Percentiles rank a stretch among this genome's conserved stretches.
phyloP scores from a whole-genome alignment of 23 tunicate genomes.

The Styela clava region DNA sequence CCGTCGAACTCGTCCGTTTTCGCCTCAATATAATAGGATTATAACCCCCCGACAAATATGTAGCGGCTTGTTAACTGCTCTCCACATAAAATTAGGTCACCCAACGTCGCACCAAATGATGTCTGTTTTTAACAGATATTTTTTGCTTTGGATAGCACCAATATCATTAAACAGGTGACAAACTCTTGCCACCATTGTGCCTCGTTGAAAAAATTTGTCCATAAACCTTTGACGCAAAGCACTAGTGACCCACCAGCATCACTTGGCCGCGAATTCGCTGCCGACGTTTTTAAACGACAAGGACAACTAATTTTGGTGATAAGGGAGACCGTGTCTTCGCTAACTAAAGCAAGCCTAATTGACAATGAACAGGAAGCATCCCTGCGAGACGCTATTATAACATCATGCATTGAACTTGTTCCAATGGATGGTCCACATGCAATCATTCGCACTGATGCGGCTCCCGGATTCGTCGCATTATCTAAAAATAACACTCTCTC shows the following conservation, averaged over 20 bases:
- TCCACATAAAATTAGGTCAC: background rate
- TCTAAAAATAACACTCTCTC: background rate
- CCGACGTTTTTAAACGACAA: background rate
- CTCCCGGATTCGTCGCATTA: background rate
- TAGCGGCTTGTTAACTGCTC: background rate
- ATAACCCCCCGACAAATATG: background rate
- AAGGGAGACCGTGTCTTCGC: background rate
- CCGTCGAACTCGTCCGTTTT: background rate
- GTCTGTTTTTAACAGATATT: background rate
- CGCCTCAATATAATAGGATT: background rate
- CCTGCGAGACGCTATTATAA: background rate
- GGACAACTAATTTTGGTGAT: background rate
- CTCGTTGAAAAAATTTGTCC: background rate
- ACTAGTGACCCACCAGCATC: background rate
- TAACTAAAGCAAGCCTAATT: background rate
- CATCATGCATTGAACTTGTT: background rate
- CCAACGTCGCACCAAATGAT: background rate
- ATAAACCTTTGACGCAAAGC: background rate
- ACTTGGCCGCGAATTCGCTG: background rate
- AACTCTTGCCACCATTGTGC: background rate
- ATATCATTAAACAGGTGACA: background rate
- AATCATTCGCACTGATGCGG: background rate
- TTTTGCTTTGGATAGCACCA: background rate
- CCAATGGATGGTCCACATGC: background rate
- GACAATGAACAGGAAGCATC: background rate